phyloP scores from a whole-genome alignment of 2,888 invertebrate species.

The Spicauda simplicius region DNA sequence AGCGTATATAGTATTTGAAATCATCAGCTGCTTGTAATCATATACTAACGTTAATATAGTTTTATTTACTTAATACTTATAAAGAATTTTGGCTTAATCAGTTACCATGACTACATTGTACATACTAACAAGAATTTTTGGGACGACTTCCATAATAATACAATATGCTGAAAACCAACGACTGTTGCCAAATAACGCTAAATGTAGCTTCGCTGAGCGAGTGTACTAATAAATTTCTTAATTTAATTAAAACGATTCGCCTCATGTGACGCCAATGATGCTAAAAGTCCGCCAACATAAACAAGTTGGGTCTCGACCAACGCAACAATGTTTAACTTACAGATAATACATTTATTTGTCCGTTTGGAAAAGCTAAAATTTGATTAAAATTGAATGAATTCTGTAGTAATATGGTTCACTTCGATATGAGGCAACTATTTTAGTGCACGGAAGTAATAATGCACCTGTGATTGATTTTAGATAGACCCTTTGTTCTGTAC shows the following conservation, averaged over 20 bases:
- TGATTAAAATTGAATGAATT: background rate
- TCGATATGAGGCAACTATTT: too few species aligned
- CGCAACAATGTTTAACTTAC: slow-evolving; percentile 48
- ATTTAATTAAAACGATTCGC: slow-evolving; percentile 70
- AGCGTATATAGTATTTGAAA: too few species aligned
- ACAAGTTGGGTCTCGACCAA: slow-evolving; percentile 47
- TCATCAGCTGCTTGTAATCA: too few species aligned
- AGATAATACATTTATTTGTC: slow-evolving; percentile 18
- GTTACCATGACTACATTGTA: background rate
- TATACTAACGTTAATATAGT: too few species aligned
- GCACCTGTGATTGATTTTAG: too few species aligned
- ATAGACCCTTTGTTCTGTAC: too few species aligned
- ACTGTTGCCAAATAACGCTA: slow-evolving; percentile 58
- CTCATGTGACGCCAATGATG: slow-evolving; percentile 46
- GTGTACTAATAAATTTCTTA: slow-evolving; percentile 65
- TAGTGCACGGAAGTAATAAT: too few species aligned
- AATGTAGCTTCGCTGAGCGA: slow-evolving; percentile 53
- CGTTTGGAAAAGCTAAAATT: background rate
- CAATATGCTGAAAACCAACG: slow-evolving; percentile 36
- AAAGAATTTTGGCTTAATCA: background rate
- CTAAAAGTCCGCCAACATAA: slow-evolving; percentile 46
- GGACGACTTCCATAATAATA: slow-evolving; percentile 11
- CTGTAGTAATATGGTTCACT: too few species aligned
- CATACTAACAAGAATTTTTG: background rate
- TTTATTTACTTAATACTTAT: too few species aligned